These are phyloP conservation scores for Synanthedon vespiformis DNA, from an alignment of 2,888 invertebrate species.

Conservation along the genomic window DNA sequence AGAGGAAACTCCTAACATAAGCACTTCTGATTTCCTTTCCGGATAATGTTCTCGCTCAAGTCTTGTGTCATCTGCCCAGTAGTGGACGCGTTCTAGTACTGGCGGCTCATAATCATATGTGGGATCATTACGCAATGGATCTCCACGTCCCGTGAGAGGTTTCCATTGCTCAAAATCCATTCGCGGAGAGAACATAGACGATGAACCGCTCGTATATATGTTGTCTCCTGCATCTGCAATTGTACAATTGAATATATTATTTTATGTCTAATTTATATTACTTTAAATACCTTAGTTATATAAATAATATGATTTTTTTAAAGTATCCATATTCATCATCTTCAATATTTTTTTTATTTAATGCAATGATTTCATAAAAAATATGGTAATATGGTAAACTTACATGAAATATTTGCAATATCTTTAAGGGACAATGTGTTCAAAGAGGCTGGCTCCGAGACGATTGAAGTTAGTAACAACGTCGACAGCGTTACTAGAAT, in stretches of 20 bases:
- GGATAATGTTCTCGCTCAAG: slow-evolving; percentile 63
- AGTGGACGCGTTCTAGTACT: slow-evolving; percentile 81
- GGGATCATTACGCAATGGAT: slow-evolving; percentile 85
- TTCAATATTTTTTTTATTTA: no score
- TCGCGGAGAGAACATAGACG: slow-evolving; percentile 75
- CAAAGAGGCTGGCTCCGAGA: slow-evolving; percentile 9
- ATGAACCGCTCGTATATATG: slow-evolving; percentile 25
- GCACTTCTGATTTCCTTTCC: slow-evolving; percentile 76
- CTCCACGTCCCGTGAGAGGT: slow-evolving; percentile 81
- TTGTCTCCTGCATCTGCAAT: slow-evolving; percentile 39
- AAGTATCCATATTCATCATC: no score
- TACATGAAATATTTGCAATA: slow-evolving; percentile 19
- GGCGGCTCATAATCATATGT: slow-evolving; percentile 89
- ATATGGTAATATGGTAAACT: slow-evolving; percentile 8
- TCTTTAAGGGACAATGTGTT: slow-evolving; percentile 15
- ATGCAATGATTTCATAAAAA: no score
- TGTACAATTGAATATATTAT: no score
- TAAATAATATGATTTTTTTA: no score
- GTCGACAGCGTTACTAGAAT: slow-evolving; percentile 10
- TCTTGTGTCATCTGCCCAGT: slow-evolving; percentile 80
- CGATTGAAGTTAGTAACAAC: slow-evolving; percentile 11
- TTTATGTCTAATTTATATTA: no score
- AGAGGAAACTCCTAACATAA: slow-evolving; percentile 77
- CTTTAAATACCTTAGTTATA: no score
- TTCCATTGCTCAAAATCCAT: slow-evolving; percentile 90